Evolutionary conservation across 1,140 invertebrate species (phyloP), one percentile per base, ranked within the genome.

Genomic region (Hyposmocoma kahamanoa): DNA sequence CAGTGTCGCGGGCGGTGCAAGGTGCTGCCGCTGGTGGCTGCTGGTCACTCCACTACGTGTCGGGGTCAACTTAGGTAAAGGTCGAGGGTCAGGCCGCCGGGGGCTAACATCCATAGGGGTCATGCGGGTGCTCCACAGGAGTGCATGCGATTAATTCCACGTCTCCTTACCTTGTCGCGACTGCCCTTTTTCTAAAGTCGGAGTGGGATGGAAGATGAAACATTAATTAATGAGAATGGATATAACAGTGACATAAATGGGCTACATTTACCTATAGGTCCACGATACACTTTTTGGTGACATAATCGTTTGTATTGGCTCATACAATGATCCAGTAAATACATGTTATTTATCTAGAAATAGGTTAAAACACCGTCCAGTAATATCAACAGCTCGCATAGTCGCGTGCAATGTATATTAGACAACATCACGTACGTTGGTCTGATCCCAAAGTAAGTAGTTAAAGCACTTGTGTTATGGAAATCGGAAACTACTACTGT

Each of bases 151-250:
- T 71, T 76, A 63, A 79, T 60, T 56, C 61, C 59, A 71, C 67
- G 63, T 60, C 59, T 70, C 78, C 90, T 90, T 91, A 93, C 92
- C 91, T 93, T 93, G 82, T 94, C 92, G 80, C 91, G 89, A 87
- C 92, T 93, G 87, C 92, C 92, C 87, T 93, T 93, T 90, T 93
- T 93, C 92, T 93, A 89, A 70, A 81, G 72, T 88, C 71, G 87
- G 77, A 67, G 68, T 68, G 50, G 72, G 75, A 85, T 83, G 79
- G 69, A 84, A 85, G 80, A 83, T 82, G 76, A 79, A 86, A 84
- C 72, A 82, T 82, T 77, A 65, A 80, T 85, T 83, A 85, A 85
- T 85, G 82, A 72, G 42, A 67, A 62, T 78, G 77, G 51, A 71
- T 54, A 67, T 52, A 58, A 72, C 59, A 66, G 48, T 47, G 55